These are phyloP conservation scores for Rhinichthys klamathensis DNA, from an alignment of 2,113 vertebrate genomes.

Conservation along the genomic window DNA sequence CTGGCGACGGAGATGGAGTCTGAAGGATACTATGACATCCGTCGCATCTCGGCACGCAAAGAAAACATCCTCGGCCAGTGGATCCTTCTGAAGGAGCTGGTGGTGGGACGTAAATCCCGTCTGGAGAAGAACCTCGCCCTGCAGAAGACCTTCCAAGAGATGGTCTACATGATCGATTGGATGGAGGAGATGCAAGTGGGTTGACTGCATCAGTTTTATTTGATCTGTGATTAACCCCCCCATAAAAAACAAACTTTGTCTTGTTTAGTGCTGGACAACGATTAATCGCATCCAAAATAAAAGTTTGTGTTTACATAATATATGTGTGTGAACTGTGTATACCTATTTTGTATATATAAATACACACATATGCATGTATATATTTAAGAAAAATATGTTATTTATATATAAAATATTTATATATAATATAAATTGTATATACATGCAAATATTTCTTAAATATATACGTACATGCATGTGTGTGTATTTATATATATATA, in stretches of 20 bases:
- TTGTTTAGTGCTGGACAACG: too few species aligned
- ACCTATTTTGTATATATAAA: too few species aligned
- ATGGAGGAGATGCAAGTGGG: constrained; percentile 96
- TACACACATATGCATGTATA: too few species aligned
- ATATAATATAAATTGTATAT: too few species aligned
- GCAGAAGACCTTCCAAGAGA: constrained; percentile 96
- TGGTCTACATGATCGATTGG: constrained; percentile 99
- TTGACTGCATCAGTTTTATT: background rate
- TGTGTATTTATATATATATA: too few species aligned
- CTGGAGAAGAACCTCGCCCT: constrained; percentile 91
- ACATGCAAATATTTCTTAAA: too few species aligned
- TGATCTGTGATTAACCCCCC: background rate
- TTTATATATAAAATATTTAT: too few species aligned
- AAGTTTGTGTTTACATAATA: too few species aligned
- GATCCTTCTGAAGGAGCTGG: constrained; percentile 86
- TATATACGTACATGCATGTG: too few species aligned
- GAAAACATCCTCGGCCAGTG: constrained; percentile 94
- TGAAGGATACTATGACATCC: constrained; percentile 88
- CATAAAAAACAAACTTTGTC: background rate
- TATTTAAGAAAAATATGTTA: too few species aligned
- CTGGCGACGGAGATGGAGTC: constrained; percentile 86
- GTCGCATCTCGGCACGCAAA: constrained; percentile 85
- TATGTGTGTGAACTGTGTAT: too few species aligned
- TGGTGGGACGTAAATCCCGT: constrained; percentile 80
- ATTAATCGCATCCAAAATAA: too few species aligned